Conservation (phyloP, 92 coral and sea anemone genomes). For the Desmophyllum pertusum region DNA sequence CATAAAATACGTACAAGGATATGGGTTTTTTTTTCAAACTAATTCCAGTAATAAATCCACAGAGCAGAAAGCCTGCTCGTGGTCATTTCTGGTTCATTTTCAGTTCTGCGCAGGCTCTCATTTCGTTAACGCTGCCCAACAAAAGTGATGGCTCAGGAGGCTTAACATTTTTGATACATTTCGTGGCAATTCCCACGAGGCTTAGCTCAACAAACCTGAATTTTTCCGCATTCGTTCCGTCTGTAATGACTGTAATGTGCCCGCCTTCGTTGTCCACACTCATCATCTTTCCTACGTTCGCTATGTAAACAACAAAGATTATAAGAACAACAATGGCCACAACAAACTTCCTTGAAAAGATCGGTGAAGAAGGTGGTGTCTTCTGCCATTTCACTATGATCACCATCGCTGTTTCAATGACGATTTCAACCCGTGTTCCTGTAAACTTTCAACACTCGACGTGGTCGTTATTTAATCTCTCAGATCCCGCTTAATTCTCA, state of each 20-base stretch:
- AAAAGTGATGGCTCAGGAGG: no score
- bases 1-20: no score
- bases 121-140: no score
- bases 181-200: no score
- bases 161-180: no score
- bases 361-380: neutral
- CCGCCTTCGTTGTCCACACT: neutral
- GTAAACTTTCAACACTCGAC: neutral
- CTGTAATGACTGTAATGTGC: neutral
- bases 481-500: neutral
- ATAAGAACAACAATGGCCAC: slow-evolving; percentile 1
- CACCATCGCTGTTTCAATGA: neutral
- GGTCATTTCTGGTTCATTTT: no score
- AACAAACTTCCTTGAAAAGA: slow-evolving; percentile 10
- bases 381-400: slow-evolving; percentile 2
- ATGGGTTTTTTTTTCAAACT: no score
- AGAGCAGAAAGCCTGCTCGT: no score
- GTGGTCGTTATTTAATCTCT: neutral
- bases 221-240: neutral
- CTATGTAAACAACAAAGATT: neutral
- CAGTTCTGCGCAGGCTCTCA: no score
- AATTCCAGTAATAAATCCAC: no score
- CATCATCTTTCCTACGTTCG: neutral
- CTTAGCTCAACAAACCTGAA: slow-evolving; percentile 20
- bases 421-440: neutral